Base-by-base conservation (phyloP, 2,888 invertebrate genomes). In the Synergus itoensis region DNA sequence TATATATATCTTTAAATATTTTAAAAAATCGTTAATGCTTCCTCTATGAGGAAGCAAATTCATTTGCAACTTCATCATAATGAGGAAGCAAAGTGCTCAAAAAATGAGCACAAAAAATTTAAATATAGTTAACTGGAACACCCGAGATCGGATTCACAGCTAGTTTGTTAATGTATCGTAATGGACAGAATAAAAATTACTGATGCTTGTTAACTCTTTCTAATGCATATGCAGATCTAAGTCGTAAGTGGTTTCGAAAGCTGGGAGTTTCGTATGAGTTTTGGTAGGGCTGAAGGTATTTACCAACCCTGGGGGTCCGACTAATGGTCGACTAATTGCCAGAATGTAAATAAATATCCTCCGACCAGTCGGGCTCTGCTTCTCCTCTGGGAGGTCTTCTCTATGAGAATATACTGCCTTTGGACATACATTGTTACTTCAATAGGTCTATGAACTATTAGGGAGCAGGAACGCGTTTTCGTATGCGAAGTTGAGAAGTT, bases 311-410 rank as follows among this genome's bases (percentile, higher is more conserved):
- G 77, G 84, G 87, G 88, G 85, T 84, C 82, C 88, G 85, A 86
- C 89, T 91, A 91, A 92, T 91, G 90, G 90, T 80, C 87, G 87
- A 87, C 90, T 92, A 91, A 92, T 92, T 91, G 90, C 88, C 87
- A 84, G 87, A 92, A 91, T 91, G 90, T 90, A 91, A 91, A 92
- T 92, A 91, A 92, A 91, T 92, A 92, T 90, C 89, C 89, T 83
- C 88, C 82, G 86, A 83, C 86, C 86, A 84, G 84, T 82, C 86
- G 83, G 84, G 87, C 85, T 80, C 87, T 83, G 81, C 80, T 82
- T 80, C 80, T 81, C 80, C 85, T 87, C 86, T 83, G 86, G 90
- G 86, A 84, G 85, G 85, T 84, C 82, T 86, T 83, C 86, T 83
- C 86, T 89, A 91, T 91, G 91, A 91, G 88, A 87, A 91, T 91